Evolutionary conservation across 2,113 vertebrate genomes (phyloP).

Genomic region (Mungos mungo): DNA sequence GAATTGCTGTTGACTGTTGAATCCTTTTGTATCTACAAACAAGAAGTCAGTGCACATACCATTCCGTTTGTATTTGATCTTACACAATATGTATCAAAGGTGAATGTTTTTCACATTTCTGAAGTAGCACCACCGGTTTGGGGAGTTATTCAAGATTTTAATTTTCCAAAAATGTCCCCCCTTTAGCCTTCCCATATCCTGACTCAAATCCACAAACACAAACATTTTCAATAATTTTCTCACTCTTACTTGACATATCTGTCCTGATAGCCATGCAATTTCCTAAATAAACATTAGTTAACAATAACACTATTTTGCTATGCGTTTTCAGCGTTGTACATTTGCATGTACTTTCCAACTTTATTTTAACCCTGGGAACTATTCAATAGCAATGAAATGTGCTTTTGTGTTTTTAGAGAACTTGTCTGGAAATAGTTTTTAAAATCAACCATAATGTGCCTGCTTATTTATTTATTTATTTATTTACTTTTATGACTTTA

Average conservation of each 20-base stretch:
- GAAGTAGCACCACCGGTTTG: slow-evolving; percentile 71
- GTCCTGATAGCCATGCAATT: not conserved
- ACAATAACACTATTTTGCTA: not conserved
- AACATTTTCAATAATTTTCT: slow-evolving; percentile 1
- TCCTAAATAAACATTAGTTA: not conserved
- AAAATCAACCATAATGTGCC: not conserved
- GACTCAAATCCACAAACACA: not conserved
- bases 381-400: not conserved
- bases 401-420: not conserved
- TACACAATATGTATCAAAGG: slow-evolving; percentile 70
- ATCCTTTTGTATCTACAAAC: not conserved
- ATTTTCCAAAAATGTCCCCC: slow-evolving; percentile 63
- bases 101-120: slow-evolving; percentile 75
- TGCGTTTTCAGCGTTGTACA: not conserved
- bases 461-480: no score
- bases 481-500: no score
- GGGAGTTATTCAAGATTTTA: slow-evolving; percentile 76
- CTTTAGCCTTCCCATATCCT: not conserved
- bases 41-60: not conserved
- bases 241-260: not conserved
- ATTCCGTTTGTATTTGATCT: slow-evolving; percentile 67
- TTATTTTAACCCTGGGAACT: not conserved
- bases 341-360: not conserved
- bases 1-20: not conserved
- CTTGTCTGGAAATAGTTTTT: not conserved